These are phyloP conservation scores for Elachura formosa DNA, from an alignment of 2,113 vertebrate species.

Conservation along the genomic window DNA sequence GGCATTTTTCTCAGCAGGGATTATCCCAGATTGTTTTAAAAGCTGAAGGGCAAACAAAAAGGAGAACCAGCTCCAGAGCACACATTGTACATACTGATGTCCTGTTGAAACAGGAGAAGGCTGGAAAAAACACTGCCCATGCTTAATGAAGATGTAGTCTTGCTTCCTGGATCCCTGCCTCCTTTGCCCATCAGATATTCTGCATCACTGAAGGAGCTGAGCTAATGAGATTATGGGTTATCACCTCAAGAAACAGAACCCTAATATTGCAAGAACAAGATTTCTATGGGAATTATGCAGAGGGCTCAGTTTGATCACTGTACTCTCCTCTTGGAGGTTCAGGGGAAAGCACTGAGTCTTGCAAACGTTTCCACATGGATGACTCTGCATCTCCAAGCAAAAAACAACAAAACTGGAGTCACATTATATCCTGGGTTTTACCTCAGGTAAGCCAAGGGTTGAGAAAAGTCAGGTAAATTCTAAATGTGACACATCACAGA, in stretches of 20 bases:
- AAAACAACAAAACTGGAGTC: not conserved
- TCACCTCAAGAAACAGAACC: not conserved
- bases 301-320: fast-evolving
- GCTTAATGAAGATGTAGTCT: not conserved
- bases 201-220: not conserved
- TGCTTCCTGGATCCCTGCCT: not conserved
- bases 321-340: not conserved
- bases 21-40: not conserved
- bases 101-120: not conserved
- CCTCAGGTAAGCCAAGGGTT: not conserved
- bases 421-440: not conserved
- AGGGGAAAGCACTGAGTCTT: not conserved
- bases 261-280: not conserved
- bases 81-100: not conserved
- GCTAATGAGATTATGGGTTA: not conserved
- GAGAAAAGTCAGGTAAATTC: not conserved
- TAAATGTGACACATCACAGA: not conserved
- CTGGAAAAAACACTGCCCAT: not conserved
- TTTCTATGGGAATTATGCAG: not conserved
- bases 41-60: not conserved
- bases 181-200: not conserved
- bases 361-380: not conserved
- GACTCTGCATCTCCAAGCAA: not conserved
- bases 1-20: not conserved
- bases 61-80: not conserved